phyloP scores from a whole-genome alignment of 2,888 invertebrate genomes.

The Apamea epomidion region DNA sequence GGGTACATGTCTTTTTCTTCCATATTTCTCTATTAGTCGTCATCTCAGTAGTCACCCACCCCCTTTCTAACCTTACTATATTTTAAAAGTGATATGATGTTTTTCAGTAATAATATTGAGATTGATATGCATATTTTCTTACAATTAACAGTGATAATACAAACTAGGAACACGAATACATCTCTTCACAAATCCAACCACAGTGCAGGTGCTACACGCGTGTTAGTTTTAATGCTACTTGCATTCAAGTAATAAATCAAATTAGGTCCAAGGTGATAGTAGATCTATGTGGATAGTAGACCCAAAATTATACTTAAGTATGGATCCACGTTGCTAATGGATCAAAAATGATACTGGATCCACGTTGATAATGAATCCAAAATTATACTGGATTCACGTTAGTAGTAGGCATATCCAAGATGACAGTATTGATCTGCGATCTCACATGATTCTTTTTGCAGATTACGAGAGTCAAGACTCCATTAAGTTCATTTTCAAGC shows the following conservation, averaged over 20 bases:
- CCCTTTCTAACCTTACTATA: not conserved
- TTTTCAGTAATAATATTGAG: not conserved
- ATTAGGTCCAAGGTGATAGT: not conserved
- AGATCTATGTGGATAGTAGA: not conserved
- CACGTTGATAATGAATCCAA: not conserved
- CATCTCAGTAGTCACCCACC: not conserved
- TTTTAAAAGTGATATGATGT: not conserved
- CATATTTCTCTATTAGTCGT: not conserved
- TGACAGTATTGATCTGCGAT: not conserved
- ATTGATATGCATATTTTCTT: not conserved
- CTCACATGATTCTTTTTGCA: not conserved
- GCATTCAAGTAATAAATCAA: not conserved
- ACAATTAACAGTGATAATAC: constrained; percentile 35
- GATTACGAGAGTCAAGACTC: not conserved
- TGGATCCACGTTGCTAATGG: not conserved
- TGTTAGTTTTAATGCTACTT: not conserved
- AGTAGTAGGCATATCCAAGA: not conserved
- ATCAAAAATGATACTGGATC: not conserved
- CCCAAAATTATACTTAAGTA: not conserved
- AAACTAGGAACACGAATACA: constrained; percentile 50
- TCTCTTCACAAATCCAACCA: not conserved
- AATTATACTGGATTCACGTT: not conserved
- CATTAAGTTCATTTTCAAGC: not conserved
- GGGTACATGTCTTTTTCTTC: not conserved
- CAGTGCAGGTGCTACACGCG: constrained; percentile 34